Percentiles rank a stretch among this genome's conserved stretches.
Conservation (phyloP, 1,140 invertebrate species). For the Coptotermes formosanus region DNA sequence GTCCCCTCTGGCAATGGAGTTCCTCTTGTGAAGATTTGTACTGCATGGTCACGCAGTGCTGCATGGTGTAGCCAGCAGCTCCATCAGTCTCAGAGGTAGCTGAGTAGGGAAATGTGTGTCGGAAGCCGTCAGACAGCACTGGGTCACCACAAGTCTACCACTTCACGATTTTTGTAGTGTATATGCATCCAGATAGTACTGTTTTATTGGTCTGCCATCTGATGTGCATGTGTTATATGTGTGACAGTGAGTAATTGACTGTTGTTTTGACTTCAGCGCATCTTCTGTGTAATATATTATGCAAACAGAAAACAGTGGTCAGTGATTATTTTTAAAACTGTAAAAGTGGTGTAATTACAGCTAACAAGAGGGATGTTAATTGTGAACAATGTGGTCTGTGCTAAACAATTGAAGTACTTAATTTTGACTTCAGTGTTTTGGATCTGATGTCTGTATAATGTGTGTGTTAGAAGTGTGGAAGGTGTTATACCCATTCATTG, state of each 20-base stretch:
- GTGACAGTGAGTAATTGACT: not conserved
- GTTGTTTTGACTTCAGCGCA: not conserved
- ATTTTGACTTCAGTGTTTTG: not conserved
- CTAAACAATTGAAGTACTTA: not conserved
- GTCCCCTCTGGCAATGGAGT: slow-evolving; percentile 24
- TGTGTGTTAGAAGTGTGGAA: not conserved
- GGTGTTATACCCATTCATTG: not conserved
- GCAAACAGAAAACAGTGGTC: not conserved
- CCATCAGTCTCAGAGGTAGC: slow-evolving; percentile 3
- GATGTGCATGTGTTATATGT: not conserved
- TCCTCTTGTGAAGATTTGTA: slow-evolving; percentile 12
- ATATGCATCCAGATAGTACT: too few species aligned
- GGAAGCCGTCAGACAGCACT: not conserved
- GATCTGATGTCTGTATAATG: not conserved
- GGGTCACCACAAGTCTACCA: not conserved
- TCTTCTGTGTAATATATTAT: not conserved
- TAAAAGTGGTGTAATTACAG: not conserved
- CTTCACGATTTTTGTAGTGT: not conserved
- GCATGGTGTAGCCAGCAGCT: not conserved
- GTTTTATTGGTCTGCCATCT: too few species aligned
- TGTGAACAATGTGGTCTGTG: not conserved
- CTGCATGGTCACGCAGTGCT: slow-evolving; percentile 13
- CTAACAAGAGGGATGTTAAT: not conserved
- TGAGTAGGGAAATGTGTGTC: not conserved
- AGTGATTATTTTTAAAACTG: too few species aligned